Conservation (phyloP, 2,888 invertebrate species). For the Lithophane leautieri region DNA sequence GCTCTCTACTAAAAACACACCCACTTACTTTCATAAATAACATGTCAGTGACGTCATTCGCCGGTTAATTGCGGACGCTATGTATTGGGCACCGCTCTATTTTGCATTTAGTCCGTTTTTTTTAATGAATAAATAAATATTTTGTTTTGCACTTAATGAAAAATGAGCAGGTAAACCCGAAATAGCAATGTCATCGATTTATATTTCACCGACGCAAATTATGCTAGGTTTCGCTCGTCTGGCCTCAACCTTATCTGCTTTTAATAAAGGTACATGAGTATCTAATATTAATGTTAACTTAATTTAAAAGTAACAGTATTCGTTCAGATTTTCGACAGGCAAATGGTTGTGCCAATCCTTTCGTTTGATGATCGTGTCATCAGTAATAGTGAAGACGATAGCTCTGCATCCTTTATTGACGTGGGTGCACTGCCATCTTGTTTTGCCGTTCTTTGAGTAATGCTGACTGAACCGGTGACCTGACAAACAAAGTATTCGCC, state of each 20-base stretch:
- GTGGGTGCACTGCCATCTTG: constrained; percentile 72
- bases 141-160: background rate
- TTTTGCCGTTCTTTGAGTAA: constrained; percentile 61
- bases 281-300: background rate
- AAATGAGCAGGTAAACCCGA: background rate
- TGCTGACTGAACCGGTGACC: constrained; percentile 73
- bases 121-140: background rate
- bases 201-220: background rate
- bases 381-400: constrained; percentile 67
- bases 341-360: constrained; percentile 67
- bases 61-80: too few relatives aligned
- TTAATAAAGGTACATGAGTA: background rate
- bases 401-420: constrained; percentile 69
- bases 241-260: background rate
- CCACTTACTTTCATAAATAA: too few relatives aligned
- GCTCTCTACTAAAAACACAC: too few relatives aligned
- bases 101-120: background rate
- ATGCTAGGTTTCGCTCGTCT: background rate
- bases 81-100: too few relatives aligned
- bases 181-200: background rate
- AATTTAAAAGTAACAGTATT: background rate
- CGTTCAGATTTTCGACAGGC: constrained; percentile 4
- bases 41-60: too few relatives aligned
- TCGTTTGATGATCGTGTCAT: constrained; percentile 63
- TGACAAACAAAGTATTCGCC: constrained; percentile 20